Evolutionary conservation across 2,113 vertebrate genomes (phyloP).

Genomic region (Pluvialis apricaria): DNA sequence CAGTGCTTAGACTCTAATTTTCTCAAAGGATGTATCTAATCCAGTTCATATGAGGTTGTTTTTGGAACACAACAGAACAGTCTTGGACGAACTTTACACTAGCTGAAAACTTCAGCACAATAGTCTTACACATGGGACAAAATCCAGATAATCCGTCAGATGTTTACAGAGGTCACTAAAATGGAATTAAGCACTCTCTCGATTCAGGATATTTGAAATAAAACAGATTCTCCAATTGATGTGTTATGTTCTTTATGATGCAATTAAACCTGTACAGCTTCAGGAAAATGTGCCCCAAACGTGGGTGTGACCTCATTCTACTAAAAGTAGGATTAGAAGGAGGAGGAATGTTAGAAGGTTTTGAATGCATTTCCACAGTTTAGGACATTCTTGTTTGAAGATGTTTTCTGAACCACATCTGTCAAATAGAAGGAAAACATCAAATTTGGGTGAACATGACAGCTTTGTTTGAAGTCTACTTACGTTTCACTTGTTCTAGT

Average conservation of each 20-base stretch:
- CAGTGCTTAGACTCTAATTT: constrained; percentile 52
- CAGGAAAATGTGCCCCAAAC: constrained; percentile 42
- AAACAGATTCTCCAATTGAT: constrained; percentile 48
- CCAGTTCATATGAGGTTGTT: constrained; percentile 50
- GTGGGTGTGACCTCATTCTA: neutral
- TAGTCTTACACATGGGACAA: constrained; percentile 53
- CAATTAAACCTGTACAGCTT: constrained; percentile 54
- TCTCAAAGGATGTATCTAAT: constrained; percentile 59
- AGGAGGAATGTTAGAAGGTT: neutral
- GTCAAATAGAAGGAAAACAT: neutral
- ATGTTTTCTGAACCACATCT: neutral
- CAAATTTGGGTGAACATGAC: neutral
- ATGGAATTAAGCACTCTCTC: constrained; percentile 54
- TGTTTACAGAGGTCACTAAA: constrained; percentile 70
- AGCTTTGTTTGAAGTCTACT: constrained; percentile 57
- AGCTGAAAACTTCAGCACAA: constrained; percentile 61
- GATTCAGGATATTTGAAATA: constrained; percentile 51
- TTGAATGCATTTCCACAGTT: neutral
- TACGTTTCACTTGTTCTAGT: constrained; percentile 79
- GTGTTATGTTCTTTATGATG: constrained; percentile 37
- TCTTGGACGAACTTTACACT: constrained; percentile 25
- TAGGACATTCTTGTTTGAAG: neutral
- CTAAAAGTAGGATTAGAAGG: neutral
- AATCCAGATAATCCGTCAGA: constrained; percentile 67
- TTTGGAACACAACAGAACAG: constrained; percentile 26